Evolutionary conservation across 2,888 invertebrate genomes (phyloP), one percentile per base, ranked within the genome.

Genomic region (Thereva unica): DNA sequence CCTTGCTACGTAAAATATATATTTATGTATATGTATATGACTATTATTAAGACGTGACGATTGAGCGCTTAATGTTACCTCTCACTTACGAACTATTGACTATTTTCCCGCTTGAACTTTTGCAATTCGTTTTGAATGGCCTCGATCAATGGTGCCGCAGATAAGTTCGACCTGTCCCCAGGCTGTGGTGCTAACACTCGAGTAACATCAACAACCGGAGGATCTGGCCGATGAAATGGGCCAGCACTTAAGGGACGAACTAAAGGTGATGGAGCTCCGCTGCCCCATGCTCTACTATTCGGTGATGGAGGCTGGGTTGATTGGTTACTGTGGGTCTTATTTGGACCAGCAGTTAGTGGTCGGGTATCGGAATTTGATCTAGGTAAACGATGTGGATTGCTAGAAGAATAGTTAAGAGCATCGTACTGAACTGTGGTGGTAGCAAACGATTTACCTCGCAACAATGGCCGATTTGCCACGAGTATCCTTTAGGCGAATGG

Each of bases 61-160:
- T 23, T 23, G 23, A 23, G 23, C 23, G 23, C 23, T 23, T 23
- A 23, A 23, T 23, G 1, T 23, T 23, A 23, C 23, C 23, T 23
- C 2, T 23, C 23, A 23, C 23, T 23, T 23, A 23, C 23, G 23
- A 5, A 4, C 59, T 45, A 68, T 35, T 68, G 67, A 40, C 64
- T 56, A 52, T 56, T 70, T 53, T 78, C 76, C 12, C 76, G 72
- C 68, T 79, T 79, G 67, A 80, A 80, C 72, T 76, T 78, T 73
- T 77, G 77, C 64, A 81, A 68, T 68, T 94, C 93, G 69, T 86
- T 87, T 78, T 91, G 92, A 75, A 94, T 93, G 70, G 93, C 92
- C 52, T 89, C 87, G 73, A 94, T 93, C 37, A 93, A 84, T 0
- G 93, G 92, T 9, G 92, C 85, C 0, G 93, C 92, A 0, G 93